Conservation (phyloP, 2,797 vertebrate genomes). For the Selene dorsalis region DNA sequence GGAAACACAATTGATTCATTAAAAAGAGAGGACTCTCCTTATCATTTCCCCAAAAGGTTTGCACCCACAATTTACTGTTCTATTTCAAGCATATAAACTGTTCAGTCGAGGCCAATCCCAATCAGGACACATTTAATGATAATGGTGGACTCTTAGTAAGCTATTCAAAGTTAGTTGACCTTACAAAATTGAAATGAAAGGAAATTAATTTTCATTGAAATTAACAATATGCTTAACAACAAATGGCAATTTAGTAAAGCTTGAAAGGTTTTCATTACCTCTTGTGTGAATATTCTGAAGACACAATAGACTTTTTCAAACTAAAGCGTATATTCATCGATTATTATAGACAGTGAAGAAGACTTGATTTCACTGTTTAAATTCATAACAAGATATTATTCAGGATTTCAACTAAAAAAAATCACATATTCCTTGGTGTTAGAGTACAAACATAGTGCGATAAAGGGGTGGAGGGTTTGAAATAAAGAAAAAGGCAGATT, state of each 20-base stretch:
- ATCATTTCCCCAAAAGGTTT: slow-evolving; percentile 82
- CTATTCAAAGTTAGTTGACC: slow-evolving; percentile 86
- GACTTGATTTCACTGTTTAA: slow-evolving; percentile 36
- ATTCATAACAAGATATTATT: slow-evolving; percentile 30
- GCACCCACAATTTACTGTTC: slow-evolving; percentile 82
- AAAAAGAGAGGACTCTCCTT: slow-evolving; percentile 82
- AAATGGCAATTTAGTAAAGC: slow-evolving; percentile 72
- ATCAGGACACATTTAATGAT: slow-evolving; percentile 85
- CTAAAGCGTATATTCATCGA: slow-evolving; percentile 34
- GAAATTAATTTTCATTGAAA: slow-evolving; percentile 85
- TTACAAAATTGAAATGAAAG: slow-evolving; percentile 83
- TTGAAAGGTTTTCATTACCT: slow-evolving; percentile 70
- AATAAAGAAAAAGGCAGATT: slow-evolving; percentile 57
- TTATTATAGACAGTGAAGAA: slow-evolving; percentile 29
- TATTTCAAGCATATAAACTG: slow-evolving; percentile 81
- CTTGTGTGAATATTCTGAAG: slow-evolving; percentile 48
- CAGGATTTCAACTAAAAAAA: slow-evolving; percentile 20
- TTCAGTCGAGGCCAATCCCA: slow-evolving; percentile 78
- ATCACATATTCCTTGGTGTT: background rate
- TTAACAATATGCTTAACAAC: slow-evolving; percentile 80
- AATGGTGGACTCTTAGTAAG: slow-evolving; percentile 77
- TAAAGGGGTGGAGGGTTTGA: slow-evolving; percentile 24
- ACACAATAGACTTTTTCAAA: slow-evolving; percentile 41
- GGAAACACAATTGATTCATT: slow-evolving; percentile 87
- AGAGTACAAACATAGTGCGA: slow-evolving; percentile 8